Conservation (phyloP, 2,113 vertebrate species). For the Cichladusa arquata region DNA sequence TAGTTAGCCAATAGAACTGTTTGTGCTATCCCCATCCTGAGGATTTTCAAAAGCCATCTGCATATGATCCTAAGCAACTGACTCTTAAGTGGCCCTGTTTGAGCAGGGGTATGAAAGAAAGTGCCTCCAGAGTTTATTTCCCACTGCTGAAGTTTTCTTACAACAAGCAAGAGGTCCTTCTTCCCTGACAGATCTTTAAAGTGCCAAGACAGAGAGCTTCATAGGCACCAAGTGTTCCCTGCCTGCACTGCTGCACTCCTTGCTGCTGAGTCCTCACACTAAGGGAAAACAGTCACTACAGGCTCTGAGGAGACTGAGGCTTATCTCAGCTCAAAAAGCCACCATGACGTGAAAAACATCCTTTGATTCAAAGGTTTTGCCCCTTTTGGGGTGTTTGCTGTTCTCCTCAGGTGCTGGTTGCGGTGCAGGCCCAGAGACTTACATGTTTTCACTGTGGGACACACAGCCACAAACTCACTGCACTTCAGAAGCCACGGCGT, state of each 20-base stretch:
- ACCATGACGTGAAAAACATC: neutral
- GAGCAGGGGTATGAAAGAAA: neutral
- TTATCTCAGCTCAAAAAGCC: neutral
- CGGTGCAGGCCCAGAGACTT: neutral
- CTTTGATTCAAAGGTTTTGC: neutral
- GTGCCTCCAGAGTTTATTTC: neutral
- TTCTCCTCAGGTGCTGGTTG: rapidly evolving
- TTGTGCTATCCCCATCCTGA: neutral
- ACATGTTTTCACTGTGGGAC: rapidly evolving
- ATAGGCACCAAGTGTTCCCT: neutral
- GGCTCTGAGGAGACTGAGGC: neutral
- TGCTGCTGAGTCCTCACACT: too few species aligned
- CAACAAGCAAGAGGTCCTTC: neutral
- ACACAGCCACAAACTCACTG: neutral
- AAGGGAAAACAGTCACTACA: rapidly evolving
- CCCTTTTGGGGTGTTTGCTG: rapidly evolving
- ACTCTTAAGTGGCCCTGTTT: too few species aligned
- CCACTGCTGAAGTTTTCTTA: neutral
- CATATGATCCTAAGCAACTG: neutral
- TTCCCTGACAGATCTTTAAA: neutral
- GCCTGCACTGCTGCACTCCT: neutral
- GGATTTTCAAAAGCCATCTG: neutral
- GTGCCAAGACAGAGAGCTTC: neutral
- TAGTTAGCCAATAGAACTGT: neutral
- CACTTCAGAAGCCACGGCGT: rapidly evolving